phyloP scores from a whole-genome alignment of 1,140 invertebrate species.

The Idris sp. region DNA sequence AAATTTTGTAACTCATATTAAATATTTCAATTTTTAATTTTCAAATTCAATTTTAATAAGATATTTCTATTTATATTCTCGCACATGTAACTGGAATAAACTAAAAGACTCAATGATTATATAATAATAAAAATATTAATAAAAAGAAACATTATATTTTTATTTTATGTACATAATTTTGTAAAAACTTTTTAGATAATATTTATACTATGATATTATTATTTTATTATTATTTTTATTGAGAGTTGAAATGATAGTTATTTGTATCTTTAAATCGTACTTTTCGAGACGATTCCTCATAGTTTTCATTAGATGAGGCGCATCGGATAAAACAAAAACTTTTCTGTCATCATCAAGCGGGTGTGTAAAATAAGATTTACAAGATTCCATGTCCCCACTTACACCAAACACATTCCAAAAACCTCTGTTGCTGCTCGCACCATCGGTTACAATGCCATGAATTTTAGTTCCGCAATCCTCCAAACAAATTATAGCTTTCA shows the following conservation, averaged over 20 bases:
- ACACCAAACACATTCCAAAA: constrained; percentile 24
- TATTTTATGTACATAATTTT: too few relatives aligned
- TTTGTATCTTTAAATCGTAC: constrained; percentile 6
- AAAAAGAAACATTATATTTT: too few relatives aligned
- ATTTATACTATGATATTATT: too few relatives aligned
- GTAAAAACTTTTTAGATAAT: too few relatives aligned
- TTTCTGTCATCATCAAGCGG: not conserved
- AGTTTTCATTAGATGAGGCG: constrained; percentile 29
- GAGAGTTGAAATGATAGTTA: too few relatives aligned
- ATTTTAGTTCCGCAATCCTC: constrained; percentile 24
- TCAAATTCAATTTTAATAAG: too few relatives aligned
- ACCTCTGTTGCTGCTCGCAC: constrained; percentile 6
- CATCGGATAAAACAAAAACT: constrained; percentile 20
- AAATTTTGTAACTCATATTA: too few relatives aligned
- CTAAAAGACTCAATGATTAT: too few relatives aligned
- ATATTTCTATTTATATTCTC: too few relatives aligned
- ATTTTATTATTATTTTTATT: not conserved
- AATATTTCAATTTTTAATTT: too few relatives aligned
- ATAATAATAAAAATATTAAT: too few relatives aligned
- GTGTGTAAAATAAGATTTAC: not conserved
- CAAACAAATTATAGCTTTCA: constrained; percentile 5
- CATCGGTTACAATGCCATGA: constrained; percentile 15
- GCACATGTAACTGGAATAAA: too few relatives aligned
- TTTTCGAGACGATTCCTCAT: constrained; percentile 11
- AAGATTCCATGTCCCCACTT: not conserved